A percentile compares a stretch with the other conserved stretches of the same genome.
phyloP scores from a whole-genome alignment of 2,797 vertebrate genomes.

The Danio albolineatus region DNA sequence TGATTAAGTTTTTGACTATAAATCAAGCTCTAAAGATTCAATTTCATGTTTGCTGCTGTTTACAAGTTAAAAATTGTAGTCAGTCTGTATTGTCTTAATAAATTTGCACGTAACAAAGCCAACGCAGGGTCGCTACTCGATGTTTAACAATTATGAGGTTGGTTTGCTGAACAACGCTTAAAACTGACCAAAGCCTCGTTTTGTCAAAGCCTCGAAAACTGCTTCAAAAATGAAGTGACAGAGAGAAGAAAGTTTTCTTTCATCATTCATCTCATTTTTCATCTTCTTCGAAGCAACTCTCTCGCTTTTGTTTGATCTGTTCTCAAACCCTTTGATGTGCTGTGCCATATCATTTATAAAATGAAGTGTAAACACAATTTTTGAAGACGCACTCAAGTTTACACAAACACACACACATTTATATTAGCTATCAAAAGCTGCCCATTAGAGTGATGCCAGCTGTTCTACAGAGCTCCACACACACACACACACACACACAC shows the following conservation, averaged over 20 bases:
- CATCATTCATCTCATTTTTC: conserved; percentile 35
- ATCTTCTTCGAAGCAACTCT: neutral
- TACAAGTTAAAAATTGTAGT: neutral
- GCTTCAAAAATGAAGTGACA: neutral
- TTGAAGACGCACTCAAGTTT: conserved; percentile 23
- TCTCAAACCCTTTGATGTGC: conserved; percentile 35
- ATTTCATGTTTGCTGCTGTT: neutral
- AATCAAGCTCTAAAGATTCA: neutral
- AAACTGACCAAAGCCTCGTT: conserved; percentile 13
- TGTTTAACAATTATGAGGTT: neutral
- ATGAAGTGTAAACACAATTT: conserved; percentile 15
- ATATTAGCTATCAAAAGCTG: conserved; percentile 21
- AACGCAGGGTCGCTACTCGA: neutral
- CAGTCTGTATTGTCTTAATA: neutral
- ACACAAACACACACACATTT: conserved; percentile 10
- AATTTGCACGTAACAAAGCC: no score
- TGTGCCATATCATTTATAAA: conserved; percentile 32
- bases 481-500: no score
- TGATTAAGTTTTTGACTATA: no score
- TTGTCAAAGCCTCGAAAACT: conserved; percentile 5
- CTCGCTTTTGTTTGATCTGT: conserved; percentile 24
- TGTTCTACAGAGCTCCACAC: conserved; percentile 11
- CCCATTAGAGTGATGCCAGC: conserved; percentile 24
- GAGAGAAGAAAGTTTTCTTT: conserved; percentile 17
- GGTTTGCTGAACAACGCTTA: neutral